These are phyloP conservation scores for Brachyopa scutellaris DNA, from an alignment of 2,888 invertebrate genomes.

Conservation along the genomic window DNA sequence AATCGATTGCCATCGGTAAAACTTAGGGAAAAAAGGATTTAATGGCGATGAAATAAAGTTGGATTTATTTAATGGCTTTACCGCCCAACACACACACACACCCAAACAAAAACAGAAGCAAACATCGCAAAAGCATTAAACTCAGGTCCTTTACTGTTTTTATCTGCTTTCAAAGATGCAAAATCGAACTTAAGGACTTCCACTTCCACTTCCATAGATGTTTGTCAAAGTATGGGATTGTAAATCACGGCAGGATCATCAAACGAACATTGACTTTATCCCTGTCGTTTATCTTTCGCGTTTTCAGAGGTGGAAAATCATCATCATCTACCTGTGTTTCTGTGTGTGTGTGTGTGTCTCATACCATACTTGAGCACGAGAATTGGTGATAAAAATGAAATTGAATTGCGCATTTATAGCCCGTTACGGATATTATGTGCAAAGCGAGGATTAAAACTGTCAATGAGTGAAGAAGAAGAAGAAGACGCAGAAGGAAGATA, in stretches of 20 bases:
- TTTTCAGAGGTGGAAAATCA: slow-evolving; percentile 23
- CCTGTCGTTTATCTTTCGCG: slow-evolving; percentile 27
- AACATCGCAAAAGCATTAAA: background rate
- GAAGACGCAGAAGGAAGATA: background rate
- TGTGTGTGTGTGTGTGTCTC: background rate
- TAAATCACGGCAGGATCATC: slow-evolving; percentile 51
- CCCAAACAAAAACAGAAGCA: background rate
- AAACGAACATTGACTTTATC: slow-evolving; percentile 50
- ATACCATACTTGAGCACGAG: too few relatives aligned
- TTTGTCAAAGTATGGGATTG: background rate
- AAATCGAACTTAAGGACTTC: slow-evolving; percentile 36
- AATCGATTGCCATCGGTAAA: slow-evolving; percentile 58
- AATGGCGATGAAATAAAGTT: slow-evolving; percentile 62
- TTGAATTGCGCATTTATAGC: slow-evolving; percentile 68
- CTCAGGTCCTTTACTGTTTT: slow-evolving; percentile 19
- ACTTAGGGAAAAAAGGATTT: slow-evolving; percentile 66
- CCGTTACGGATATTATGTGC: slow-evolving; percentile 69
- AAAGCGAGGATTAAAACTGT: slow-evolving; percentile 68
- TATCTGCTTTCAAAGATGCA: slow-evolving; percentile 31
- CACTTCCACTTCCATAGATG: background rate
- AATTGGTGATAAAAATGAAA: slow-evolving; percentile 62
- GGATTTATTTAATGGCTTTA: slow-evolving; percentile 60
- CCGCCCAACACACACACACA: background rate
- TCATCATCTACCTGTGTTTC: slow-evolving; percentile 10
- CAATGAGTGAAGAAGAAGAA: slow-evolving; percentile 30